phyloP scores from a whole-genome alignment of 2,888 invertebrate genomes.

The Pterostichus niger region DNA sequence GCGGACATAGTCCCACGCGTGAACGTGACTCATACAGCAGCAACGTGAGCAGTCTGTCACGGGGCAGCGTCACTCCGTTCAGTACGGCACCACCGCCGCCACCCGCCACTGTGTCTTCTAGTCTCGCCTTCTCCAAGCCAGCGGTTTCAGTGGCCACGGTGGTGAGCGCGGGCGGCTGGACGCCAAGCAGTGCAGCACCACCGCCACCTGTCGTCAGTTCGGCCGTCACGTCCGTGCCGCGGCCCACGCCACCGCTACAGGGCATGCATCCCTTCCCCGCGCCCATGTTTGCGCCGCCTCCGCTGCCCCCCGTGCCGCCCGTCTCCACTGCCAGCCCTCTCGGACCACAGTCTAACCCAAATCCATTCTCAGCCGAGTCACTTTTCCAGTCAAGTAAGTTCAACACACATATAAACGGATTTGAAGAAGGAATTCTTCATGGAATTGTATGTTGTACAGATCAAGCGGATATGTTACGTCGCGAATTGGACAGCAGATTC shows the following conservation, averaged over 20 bases:
- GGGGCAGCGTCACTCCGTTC: conserved; percentile 80
- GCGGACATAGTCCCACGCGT: conserved; percentile 87
- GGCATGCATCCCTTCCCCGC: conserved; percentile 74
- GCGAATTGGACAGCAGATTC: conserved; percentile 94
- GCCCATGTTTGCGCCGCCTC: conserved; percentile 81
- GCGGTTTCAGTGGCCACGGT: conserved; percentile 73
- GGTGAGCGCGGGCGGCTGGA: conserved; percentile 68
- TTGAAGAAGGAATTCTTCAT: not conserved
- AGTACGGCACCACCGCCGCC: conserved; percentile 71
- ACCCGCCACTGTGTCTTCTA: conserved; percentile 78
- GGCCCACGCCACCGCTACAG: conserved; percentile 74
- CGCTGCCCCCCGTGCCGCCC: conserved; percentile 77
- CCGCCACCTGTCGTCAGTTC: conserved; percentile 74
- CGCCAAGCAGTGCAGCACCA: conserved; percentile 74
- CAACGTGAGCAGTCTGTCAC: conserved; percentile 90
- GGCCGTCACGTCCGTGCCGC: conserved; percentile 78
- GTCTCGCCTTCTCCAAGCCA: conserved; percentile 80
- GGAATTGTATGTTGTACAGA: conserved; percentile 73
- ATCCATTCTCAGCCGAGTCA: conserved; percentile 93
- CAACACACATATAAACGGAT: not conserved
- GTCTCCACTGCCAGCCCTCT: conserved; percentile 76
- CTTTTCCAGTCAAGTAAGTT: conserved; percentile 91
- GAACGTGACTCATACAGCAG: conserved; percentile 93
- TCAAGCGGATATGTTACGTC: conserved; percentile 90
- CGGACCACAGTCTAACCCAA: conserved; percentile 81